Evolutionary conservation across 1,140 invertebrate genomes (phyloP).

Genomic region (Bombus pyrosoma): DNA sequence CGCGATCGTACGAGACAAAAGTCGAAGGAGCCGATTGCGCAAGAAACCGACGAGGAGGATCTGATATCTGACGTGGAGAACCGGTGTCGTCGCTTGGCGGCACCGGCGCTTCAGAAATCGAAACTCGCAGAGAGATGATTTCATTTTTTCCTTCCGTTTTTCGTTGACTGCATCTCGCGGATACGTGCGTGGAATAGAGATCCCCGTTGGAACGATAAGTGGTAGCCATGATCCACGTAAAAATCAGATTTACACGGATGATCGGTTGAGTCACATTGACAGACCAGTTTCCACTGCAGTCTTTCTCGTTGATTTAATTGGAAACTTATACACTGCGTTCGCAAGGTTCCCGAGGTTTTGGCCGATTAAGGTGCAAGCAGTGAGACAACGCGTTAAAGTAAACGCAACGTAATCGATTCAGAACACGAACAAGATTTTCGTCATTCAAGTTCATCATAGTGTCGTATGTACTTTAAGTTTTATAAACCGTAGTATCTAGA

Average conservation of each 20-base stretch:
- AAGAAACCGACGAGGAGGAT: constrained; percentile 23
- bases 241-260: constrained; percentile 14
- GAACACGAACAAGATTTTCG: too few species aligned
- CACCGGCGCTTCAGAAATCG: constrained; percentile 27
- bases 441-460: too few species aligned
- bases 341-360: neutral
- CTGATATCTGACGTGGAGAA: neutral
- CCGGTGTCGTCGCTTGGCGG: neutral
- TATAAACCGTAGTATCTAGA: too few species aligned
- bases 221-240: neutral
- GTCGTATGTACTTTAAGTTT: too few species aligned
- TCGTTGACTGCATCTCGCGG: neutral
- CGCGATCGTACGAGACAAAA: constrained; percentile 19
- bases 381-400: too few species aligned
- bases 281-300: neutral
- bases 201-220: neutral
- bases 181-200: constrained; percentile 4
- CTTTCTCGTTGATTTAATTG: constrained; percentile 12
- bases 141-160: neutral
- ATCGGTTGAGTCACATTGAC: neutral
- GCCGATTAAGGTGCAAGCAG: neutral
- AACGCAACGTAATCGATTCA: too few species aligned
- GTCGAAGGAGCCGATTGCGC: constrained; percentile 31
- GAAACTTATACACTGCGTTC: neutral
- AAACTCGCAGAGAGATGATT: constrained; percentile 7